Evolutionary conservation across 2,113 vertebrate genomes (phyloP).

Genomic region (Hippocampus zosterae): DNA sequence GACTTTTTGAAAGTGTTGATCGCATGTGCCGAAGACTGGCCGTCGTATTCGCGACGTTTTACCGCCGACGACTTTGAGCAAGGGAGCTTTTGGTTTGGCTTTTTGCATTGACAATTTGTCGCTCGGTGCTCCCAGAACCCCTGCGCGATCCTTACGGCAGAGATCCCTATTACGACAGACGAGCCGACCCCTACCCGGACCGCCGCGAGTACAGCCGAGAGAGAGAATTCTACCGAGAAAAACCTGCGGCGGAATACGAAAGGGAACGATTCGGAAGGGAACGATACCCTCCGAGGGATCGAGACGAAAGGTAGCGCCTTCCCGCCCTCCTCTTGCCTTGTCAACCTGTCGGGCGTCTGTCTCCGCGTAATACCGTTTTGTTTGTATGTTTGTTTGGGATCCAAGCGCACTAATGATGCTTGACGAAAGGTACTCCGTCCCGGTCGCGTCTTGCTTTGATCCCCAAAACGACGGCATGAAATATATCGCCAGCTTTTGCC

Average conservation of each 20-base stretch:
- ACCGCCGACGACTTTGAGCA: background rate
- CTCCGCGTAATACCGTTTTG: conserved; percentile 28
- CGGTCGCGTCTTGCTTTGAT: conserved; percentile 19
- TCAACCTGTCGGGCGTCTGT: conserved; percentile 4
- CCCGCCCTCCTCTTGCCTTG: background rate
- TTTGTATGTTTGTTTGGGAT: conserved; percentile 41
- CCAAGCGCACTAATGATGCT: conserved; percentile 60
- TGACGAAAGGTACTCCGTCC: conserved; percentile 61
- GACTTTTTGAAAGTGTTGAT: too few species aligned
- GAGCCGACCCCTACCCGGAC: conserved; percentile 79
- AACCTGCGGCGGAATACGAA: conserved; percentile 81
- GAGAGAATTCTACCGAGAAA: conserved; percentile 74
- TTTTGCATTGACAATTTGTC: background rate
- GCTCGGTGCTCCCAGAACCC: conserved; percentile 71
- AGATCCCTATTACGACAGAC: conserved; percentile 87
- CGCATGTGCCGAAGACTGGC: too few species aligned
- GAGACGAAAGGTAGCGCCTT: conserved; percentile 82
- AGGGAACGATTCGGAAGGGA: conserved; percentile 89
- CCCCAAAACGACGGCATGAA: background rate
- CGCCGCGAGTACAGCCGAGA: conserved; percentile 89
- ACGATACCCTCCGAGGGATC: conserved; percentile 79
- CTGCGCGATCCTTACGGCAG: conserved; percentile 81
- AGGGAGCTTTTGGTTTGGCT: background rate
- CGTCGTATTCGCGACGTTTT: too few species aligned
- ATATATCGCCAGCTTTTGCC: background rate